Evolutionary conservation across 2,888 invertebrate species (phyloP).

Genomic region (Drosophila aldrichi): DNA sequence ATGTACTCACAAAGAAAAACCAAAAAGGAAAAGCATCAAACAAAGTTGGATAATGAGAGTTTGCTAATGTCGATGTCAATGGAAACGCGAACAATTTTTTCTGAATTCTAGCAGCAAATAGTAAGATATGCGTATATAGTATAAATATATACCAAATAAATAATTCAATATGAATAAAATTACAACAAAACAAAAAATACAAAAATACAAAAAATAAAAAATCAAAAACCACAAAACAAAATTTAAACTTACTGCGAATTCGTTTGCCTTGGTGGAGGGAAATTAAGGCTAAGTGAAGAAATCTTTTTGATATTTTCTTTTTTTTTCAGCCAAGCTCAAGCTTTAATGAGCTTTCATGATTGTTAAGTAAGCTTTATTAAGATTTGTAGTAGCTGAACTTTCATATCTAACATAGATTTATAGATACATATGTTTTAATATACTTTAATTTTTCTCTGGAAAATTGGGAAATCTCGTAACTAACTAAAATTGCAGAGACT

Average conservation of each 20-base stretch:
- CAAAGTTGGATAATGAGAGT: conserved; percentile 31
- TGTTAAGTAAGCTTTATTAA: too few species aligned
- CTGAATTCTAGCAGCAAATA: conserved; percentile 20
- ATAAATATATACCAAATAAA: conserved; percentile 69
- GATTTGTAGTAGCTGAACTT: background rate
- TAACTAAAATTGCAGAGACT: background rate
- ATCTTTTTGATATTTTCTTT: background rate
- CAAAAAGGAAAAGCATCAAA: conserved; percentile 5
- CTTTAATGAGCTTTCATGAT: background rate
- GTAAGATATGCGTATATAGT: conserved; percentile 68
- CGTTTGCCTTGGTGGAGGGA: background rate
- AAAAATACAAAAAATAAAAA: background rate
- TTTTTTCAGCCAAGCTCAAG: background rate
- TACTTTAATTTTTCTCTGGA: too few species aligned
- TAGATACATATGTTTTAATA: too few species aligned
- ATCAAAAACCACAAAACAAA: conserved; percentile 32
- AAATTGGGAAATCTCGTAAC: background rate
- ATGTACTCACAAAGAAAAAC: conserved; percentile 33
- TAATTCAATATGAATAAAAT: conserved; percentile 69
- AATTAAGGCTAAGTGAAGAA: background rate
- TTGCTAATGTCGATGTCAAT: conserved; percentile 27
- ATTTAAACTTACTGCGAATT: background rate
- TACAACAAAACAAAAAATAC: conserved; percentile 40
- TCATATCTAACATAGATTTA: too few species aligned
- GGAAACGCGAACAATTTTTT: background rate